Evolutionary conservation across 2,888 invertebrate species (phyloP), one percentile per base, ranked within the genome.

Genomic region (Escarpia spicata): DNA sequence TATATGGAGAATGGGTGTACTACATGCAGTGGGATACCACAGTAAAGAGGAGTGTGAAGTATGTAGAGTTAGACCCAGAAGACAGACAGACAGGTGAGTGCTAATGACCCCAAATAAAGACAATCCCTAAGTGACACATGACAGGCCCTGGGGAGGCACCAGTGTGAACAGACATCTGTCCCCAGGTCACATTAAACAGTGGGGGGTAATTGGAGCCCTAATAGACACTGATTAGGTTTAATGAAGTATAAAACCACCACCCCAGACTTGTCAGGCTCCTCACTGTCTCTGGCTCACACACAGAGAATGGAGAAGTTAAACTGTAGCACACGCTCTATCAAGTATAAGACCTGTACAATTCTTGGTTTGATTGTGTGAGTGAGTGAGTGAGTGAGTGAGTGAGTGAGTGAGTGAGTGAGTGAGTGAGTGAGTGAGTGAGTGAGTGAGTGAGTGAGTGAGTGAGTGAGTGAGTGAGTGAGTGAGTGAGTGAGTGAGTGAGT

Each of bases 181-280:
- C 75, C 26, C 26, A 4, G 75, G 75, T 26, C 26, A 26, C 2
- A 75, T 75, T 52, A 75, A 75, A 75, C 6, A 75, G 26, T 75
- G 19, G 75, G 75, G 75, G 75, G 52, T 52, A 52, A 52, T 12
- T 12, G 52, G 52, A 52, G 3, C 52, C 3, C 19, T 26, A 75
- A 75, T 75, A 75, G 19, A 75, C 75, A 75, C 75, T 75, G 75
- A 75, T 75, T 75, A 26, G 75, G 75, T 75, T 75, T 75, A 75
- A 75, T 75, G 19, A 75, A 75, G 75, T 75, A n/a, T 26, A 26
- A 75, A 75, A n/a, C 19, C 6, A 75, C 26, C 75, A 75, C 75
- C 26, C 52, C 52, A 52, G 75, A 75, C 75, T 26, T 75, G 75
- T 75, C 75, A 19, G 26, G n/a, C 75, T 75, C 6, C n/a, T 9